Evolutionary conservation across 2,888 invertebrate genomes (phyloP).

Genomic region (Megalurothrips usitatus): DNA sequence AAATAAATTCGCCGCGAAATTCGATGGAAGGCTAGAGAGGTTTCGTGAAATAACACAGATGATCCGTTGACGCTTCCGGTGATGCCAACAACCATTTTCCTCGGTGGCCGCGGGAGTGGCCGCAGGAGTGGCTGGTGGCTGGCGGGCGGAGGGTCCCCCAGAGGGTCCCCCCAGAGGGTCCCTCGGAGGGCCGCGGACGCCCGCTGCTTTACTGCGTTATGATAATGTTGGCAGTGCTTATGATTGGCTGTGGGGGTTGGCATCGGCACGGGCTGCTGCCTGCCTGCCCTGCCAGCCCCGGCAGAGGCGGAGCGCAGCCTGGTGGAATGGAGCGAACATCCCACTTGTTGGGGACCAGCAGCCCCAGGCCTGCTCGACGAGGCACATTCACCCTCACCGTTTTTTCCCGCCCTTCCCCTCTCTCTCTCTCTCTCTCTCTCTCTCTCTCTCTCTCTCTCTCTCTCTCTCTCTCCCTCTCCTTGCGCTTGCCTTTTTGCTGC

Average conservation of each 20-base stretch:
- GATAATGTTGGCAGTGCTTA: not conserved
- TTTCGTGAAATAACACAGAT: too few relatives aligned
- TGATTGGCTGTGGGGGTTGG: not conserved
- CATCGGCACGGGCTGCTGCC: too few relatives aligned
- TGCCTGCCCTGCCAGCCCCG: too few relatives aligned
- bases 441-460: not conserved
- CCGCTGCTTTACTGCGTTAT: not conserved
- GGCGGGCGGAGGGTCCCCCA: not conserved
- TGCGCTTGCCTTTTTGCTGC: not conserved
- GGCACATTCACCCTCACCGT: not conserved
- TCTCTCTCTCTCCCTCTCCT: not conserved
- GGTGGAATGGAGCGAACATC: constrained; percentile 3
- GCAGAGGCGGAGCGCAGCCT: not conserved
- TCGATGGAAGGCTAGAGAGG: too few relatives aligned
- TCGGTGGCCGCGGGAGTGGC: too few relatives aligned
- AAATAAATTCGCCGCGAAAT: too few relatives aligned
- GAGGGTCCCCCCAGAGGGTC: not conserved
- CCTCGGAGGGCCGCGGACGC: too few relatives aligned
- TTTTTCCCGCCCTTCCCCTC: too few relatives aligned
- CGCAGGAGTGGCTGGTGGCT: too few relatives aligned
- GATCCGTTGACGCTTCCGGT: too few relatives aligned
- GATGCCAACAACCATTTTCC: too few relatives aligned
- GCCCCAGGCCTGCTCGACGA: not conserved
- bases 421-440: not conserved
- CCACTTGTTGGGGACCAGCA: constrained; percentile 19